Evolutionary conservation across 2,888 invertebrate genomes (phyloP).

Genomic region (Lepidonotus clava): DNA sequence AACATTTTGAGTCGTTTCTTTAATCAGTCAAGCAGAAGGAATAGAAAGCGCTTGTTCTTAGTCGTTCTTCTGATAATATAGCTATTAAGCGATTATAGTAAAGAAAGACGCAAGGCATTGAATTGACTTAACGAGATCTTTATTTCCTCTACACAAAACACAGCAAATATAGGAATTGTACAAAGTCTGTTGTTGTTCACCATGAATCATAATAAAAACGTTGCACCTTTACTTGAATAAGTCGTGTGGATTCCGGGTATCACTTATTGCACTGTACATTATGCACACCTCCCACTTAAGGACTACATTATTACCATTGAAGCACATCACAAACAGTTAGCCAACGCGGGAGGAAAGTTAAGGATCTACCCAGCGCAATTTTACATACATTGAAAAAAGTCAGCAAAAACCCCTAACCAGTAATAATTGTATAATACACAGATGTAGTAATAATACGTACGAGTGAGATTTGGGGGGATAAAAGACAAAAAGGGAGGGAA

Average conservation of each 20-base stretch:
- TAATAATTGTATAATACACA: constrained; percentile 28
- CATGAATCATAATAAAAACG: constrained; percentile 43
- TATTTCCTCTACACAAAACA: constrained; percentile 57
- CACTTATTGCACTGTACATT: constrained; percentile 48
- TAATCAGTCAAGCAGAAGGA: no score
- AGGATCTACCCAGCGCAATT: constrained; percentile 23
- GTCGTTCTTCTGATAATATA: no score
- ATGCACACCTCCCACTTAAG: constrained; percentile 46
- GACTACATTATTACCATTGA: constrained; percentile 35
- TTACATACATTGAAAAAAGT: constrained; percentile 19
- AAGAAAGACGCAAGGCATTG: no score
- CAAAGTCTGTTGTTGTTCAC: constrained; percentile 53
- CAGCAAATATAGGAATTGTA: constrained; percentile 55
- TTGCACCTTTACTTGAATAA: constrained; percentile 49
- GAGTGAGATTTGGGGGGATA: constrained; percentile 16
- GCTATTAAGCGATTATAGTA: no score
- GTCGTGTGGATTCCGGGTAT: constrained; percentile 48
- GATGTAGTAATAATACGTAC: constrained; percentile 8
- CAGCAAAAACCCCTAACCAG: constrained; percentile 31
- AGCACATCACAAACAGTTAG: constrained; percentile 24
- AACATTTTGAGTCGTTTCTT: no score
- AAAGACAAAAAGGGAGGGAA: constrained; percentile 15
- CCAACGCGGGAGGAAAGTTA: constrained; percentile 28
- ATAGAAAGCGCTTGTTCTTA: no score
- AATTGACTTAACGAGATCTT: constrained; percentile 54